phyloP scores from a whole-genome alignment of 2,888 invertebrate species.

The Schizaphis graminum region DNA sequence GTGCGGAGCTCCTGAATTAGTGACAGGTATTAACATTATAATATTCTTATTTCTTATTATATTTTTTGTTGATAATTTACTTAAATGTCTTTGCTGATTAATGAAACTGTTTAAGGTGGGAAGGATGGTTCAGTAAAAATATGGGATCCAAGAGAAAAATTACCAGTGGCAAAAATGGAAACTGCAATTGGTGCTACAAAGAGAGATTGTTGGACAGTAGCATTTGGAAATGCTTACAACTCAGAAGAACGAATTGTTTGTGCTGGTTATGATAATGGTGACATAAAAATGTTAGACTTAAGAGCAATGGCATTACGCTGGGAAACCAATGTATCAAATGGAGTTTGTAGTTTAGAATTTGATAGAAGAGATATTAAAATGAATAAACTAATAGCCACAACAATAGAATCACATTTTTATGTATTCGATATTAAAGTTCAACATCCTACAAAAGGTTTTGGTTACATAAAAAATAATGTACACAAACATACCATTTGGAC shows the following conservation, averaged over 20 bases:
- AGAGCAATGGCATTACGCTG: constrained; percentile 86
- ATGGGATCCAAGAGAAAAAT: constrained; percentile 94
- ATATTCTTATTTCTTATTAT: background rate
- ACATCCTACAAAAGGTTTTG: constrained; percentile 64
- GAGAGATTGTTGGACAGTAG: constrained; percentile 94
- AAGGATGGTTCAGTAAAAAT: constrained; percentile 85
- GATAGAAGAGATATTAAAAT: constrained; percentile 93
- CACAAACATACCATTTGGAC: constrained; percentile 90
- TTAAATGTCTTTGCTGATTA: background rate
- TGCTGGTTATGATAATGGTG: constrained; percentile 97
- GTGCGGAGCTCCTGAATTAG: constrained; percentile 95
- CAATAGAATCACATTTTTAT: constrained; percentile 90
- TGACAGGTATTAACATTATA: constrained; percentile 81
- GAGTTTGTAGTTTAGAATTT: constrained; percentile 90
- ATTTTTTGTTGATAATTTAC: background rate
- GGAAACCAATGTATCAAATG: constrained; percentile 94
- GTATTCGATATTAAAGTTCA: constrained; percentile 83
- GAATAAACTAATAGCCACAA: constrained; percentile 94
- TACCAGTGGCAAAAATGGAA: constrained; percentile 91
- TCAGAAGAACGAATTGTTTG: constrained; percentile 87
- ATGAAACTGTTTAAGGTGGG: constrained; percentile 64
- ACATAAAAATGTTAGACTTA: constrained; percentile 93
- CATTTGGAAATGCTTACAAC: constrained; percentile 91
- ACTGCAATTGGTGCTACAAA: constrained; percentile 79
- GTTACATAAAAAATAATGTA: constrained; percentile 70